Base-by-base conservation (phyloP, 2,797 vertebrate species). In the Sebastes minor region DNA sequence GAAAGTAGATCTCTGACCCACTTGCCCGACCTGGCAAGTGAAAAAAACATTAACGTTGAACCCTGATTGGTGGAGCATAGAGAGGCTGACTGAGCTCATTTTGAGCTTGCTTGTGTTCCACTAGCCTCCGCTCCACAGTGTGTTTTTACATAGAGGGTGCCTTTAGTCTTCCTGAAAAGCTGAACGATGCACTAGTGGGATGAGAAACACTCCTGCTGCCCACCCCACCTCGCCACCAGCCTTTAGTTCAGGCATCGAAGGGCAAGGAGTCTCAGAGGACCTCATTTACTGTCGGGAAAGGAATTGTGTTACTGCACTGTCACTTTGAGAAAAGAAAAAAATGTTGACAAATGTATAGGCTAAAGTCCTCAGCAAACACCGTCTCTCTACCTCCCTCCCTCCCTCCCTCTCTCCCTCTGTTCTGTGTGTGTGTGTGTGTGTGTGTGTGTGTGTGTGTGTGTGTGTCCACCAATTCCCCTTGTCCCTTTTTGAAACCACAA, bases 221-320 rank as follows among this genome's bases (percentile, higher is more conserved):
- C 74, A 81, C 55, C 74, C 86, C 75, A 76, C 78, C 60, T 67
- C 67, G 38, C 35, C 63, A 27, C 14, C 63, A 79, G 74, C 65
- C 62, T 84, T 69, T 82, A 75, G 71, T 76, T 71, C 57, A 81
- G 73, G 59, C 66, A 76, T 72, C 18, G 16, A 79, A 86, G 80
- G 62, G 70, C 80, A 85, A 46, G 10, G 56, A n/a, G 67, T 84
- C 86, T 88, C 91, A 22, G 57, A 81, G 85, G 89, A 80, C 23
- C 80, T 86, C 28, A 88, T 90, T 92, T 89, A 81, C 74, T 81
- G 82, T 70, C 22, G 4, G 67, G 69, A 74, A 83, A 83, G 55
- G 52, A 71, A 82, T 55, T 20, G 60, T 72, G 71, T 68, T 72
- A 12, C 75, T 71, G 62, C 49, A 42, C 70, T 71, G 59, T 81